Base-by-base conservation (phyloP, 2,888 invertebrate genomes). In the Autographa pulchrina region DNA sequence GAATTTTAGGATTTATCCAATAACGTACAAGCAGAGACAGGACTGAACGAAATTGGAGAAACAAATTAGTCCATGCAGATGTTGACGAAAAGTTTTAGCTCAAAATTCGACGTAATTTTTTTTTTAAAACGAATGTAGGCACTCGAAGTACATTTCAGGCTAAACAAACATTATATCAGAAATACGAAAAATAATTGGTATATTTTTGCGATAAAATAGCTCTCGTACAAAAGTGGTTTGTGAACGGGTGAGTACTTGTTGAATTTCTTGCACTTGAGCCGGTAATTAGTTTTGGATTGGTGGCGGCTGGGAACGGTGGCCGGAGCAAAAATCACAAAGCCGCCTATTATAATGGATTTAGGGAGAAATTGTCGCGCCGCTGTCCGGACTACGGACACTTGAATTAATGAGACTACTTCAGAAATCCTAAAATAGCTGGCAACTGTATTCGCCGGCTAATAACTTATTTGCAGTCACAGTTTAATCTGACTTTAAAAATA, bases 241-340 rank as follows among this genome's bases (percentile, higher is more conserved):
- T 74, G 71, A 86, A 86, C 74, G 74, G 77, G 73, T 48, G 48
- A 48, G 48, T 81, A 84, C 81, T 88, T 86, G 84, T 86, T 84
- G 84, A 80, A 82, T 81, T 83, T 82, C 81, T 86, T 86, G 82
- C 85, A 87, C 85, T 90, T 84, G 83, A 89, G 86, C 83, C 84
- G 80, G 85, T 92, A 92, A 93, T 92, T 91, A 90, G 88, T 91
- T 92, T 92, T 83, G 85, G 85, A 90, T 90, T 88, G 88, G 84
- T 82, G 75, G 82, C 79, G 81, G 82, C 75, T 75, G 80, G 78
- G 79, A 78, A 56, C 58, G 70, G 66, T 56, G 75, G 84, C 85
- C 80, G 72, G 84, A 81, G 87, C 87, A 89, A 90, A 92, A 92
- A 91, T 91, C 88, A 89, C 87, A 88, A 89, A 87, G 86, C 84